Percentiles rank a stretch among this genome's conserved stretches.
Conservation (phyloP, 2,888 invertebrate species). For the Eristalis intricaria region DNA sequence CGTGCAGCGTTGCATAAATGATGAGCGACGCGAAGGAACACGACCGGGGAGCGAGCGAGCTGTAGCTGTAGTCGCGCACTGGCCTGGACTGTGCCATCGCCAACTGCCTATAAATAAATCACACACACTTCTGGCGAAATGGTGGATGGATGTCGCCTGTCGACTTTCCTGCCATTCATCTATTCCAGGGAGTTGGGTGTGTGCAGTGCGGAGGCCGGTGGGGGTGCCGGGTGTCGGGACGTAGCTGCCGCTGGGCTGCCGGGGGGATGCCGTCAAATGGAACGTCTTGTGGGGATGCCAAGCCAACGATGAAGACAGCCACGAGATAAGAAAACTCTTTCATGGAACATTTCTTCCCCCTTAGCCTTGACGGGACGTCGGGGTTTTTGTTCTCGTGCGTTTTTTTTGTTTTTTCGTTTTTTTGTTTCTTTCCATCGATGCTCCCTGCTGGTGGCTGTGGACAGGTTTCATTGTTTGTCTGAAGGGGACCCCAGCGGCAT, state of each 20-base stretch:
- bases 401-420: neutral
- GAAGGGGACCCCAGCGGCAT: conserved; percentile 27
- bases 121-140: conserved; percentile 69
- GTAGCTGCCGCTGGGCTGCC: neutral
- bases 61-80: neutral
- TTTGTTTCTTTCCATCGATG: conserved; percentile 34
- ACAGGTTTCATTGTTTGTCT: conserved; percentile 62
- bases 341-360: conserved; percentile 50
- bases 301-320: conserved; percentile 54
- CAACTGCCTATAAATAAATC: conserved; percentile 68
- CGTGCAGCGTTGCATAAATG: conserved; percentile 66
- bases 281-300: conserved; percentile 57
- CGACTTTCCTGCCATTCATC: conserved; percentile 63
- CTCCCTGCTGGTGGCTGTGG: conserved; percentile 9
- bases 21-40: conserved; percentile 46
- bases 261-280: conserved; percentile 51
- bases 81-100: conserved; percentile 12
- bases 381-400: neutral
- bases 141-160: conserved; percentile 48
- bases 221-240: conserved; percentile 6
- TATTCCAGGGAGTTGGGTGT: conserved; percentile 20
- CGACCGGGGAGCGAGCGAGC: neutral
- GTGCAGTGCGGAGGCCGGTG: conserved; percentile 9
- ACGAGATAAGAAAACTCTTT: conserved; percentile 64
- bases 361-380: conserved; percentile 17